Conservation (phyloP, 1,140 invertebrate genomes). For the Lasaia peninsularis region DNA sequence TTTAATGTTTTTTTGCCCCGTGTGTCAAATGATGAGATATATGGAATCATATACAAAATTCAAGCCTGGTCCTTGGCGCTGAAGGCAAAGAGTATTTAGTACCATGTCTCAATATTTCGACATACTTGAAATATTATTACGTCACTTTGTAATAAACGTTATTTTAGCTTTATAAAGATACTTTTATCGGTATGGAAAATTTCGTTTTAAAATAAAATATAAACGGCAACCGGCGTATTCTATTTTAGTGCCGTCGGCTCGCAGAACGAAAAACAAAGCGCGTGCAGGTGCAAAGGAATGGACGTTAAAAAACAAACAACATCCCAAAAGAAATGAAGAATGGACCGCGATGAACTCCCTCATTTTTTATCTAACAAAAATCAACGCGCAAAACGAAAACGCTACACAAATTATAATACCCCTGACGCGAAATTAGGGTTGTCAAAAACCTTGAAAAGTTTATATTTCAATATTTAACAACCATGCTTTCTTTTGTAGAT, state of each 20-base stretch:
- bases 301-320: slow-evolving; percentile 47
- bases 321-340: slow-evolving; percentile 33
- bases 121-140: too few relatives aligned
- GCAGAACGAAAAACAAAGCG: slow-evolving; percentile 47
- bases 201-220: slow-evolving; percentile 1
- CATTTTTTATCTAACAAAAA: slow-evolving; percentile 72
- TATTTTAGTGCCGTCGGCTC: slow-evolving; percentile 36
- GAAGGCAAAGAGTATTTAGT: too few relatives aligned
- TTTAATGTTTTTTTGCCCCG: too few relatives aligned
- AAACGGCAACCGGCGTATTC: slow-evolving; percentile 12
- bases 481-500: too few relatives aligned
- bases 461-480: too few relatives aligned
- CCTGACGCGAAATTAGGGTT: background rate
- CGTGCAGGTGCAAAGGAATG: slow-evolving; percentile 62
- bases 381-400: slow-evolving; percentile 56
- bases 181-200: slow-evolving; percentile 13
- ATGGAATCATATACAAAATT: too few relatives aligned
- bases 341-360: slow-evolving; percentile 38
- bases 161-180: background rate
- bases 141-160: too few relatives aligned
- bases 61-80: too few relatives aligned
- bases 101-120: too few relatives aligned
- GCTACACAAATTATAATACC: slow-evolving; percentile 63
- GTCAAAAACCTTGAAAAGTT: too few relatives aligned
- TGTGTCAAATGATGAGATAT: too few relatives aligned